Evolutionary conservation across 2,888 invertebrate species (phyloP), one percentile per base, ranked within the genome.

Genomic region (Thera britannica): DNA sequence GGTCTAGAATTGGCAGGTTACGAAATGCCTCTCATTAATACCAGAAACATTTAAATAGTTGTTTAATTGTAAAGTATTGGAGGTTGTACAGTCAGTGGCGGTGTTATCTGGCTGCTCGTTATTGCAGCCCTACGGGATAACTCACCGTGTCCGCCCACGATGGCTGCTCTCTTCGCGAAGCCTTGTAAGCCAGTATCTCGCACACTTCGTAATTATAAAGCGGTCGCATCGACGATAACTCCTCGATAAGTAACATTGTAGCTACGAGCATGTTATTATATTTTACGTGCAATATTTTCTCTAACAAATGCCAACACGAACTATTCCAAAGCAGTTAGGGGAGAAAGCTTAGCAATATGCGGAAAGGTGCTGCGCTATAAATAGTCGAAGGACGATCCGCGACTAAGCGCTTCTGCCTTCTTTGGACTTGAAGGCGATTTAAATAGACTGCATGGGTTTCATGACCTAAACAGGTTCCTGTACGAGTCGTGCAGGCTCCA

Each of bases 391-490:
- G 85, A 78, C 83, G 77, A 74, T 76, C 76, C 73, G 74, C 68
- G 77, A 79, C 75, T 83, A 77, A 74, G 57, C 62, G 67, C 80
- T 77, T 78, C 75, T 77, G 72, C 72, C 70, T 79, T 75, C 71
- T 79, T 80, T 78, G 74, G 77, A 80, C 85, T 87, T 86, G 88
- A 87, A 84, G 73, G 80, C 71, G 86, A 81, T 92, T 90, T 89
- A 89, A 90, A 91, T 91, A 90, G 88, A 88, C 83, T 80, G 84
- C 86, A 87, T 83, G 86, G 87, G 90, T 89, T 91, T 88, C 85
- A 88, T 89, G 89, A 90, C 90, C 89, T 84, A 88, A 92, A 92
- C 92, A 89, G 92, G 92, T 92, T 93, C 85, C 84, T 83, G 80
- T 79, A 80, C 86, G 83, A 86, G 87, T 83, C 79, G 73, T 58